Percentiles rank a stretch among this genome's conserved stretches.
phyloP scores from a whole-genome alignment of 64 coral and sea anemone species.

The Porites australiensis region DNA sequence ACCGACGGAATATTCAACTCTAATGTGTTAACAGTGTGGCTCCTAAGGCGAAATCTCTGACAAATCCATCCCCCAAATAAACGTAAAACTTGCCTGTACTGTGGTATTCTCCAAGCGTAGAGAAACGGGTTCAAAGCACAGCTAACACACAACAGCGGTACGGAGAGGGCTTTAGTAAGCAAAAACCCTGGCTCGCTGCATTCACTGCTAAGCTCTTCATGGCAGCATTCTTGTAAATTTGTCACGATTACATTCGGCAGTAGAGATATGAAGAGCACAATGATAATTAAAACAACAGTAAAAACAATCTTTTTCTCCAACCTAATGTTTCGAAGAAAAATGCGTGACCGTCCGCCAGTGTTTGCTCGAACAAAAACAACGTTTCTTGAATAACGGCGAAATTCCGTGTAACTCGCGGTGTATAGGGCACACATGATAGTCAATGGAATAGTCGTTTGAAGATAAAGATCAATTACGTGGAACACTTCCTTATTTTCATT shows the following conservation, averaged over 20 bases:
- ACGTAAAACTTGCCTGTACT: constrained; percentile 63
- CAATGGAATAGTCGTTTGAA: constrained; percentile 78
- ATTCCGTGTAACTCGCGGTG: constrained; percentile 68
- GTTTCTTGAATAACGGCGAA: constrained; percentile 79
- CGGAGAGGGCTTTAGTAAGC: constrained; percentile 24
- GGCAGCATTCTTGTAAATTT: constrained; percentile 35
- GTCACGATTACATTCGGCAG: constrained; percentile 62
- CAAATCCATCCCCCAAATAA: background rate
- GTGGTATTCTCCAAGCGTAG: constrained; percentile 73
- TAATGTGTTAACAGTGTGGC: background rate
- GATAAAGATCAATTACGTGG: constrained; percentile 65
- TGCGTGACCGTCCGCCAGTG: background rate
- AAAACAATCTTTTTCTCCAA: constrained; percentile 73
- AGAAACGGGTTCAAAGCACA: constrained; percentile 71
- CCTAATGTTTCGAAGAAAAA: constrained; percentile 43
- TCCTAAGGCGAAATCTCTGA: background rate
- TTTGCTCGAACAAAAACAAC: constrained; percentile 11
- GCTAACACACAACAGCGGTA: constrained; percentile 63
- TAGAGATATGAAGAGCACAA: constrained; percentile 70
- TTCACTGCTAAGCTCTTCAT: background rate
- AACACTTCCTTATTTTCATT: constrained; percentile 30
- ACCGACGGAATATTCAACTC: background rate
- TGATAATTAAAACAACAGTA: constrained; percentile 60
- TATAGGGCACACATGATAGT: background rate
- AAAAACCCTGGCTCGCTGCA: constrained; percentile 48